Evolutionary conservation across 1,140 invertebrate genomes (phyloP).

Genomic region (Zophobas morio): DNA sequence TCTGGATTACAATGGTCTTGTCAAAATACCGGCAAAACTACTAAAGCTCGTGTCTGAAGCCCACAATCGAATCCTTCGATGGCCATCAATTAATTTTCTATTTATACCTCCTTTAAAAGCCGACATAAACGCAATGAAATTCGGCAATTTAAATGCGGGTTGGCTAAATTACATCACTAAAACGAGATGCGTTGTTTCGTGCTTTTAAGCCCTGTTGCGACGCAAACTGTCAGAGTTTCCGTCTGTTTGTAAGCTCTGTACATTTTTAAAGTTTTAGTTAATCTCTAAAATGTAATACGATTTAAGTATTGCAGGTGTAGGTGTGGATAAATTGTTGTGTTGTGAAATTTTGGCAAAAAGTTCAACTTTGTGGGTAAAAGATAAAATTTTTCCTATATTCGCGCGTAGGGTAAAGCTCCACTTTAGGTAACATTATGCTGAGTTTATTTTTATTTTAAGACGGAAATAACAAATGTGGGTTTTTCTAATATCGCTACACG

Average conservation of each 20-base stretch:
- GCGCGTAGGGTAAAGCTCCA: neutral
- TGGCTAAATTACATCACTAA: neutral
- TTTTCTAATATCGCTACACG: too few relatives aligned
- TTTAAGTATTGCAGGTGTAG: neutral
- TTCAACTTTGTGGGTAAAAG: neutral
- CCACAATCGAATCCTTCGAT: conserved; percentile 7
- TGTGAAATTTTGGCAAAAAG: neutral
- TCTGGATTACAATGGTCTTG: conserved; percentile 20
- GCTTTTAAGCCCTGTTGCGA: neutral
- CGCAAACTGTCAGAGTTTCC: neutral
- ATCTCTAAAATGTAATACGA: conserved; percentile 7
- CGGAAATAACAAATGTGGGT: too few relatives aligned
- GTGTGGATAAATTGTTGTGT: neutral
- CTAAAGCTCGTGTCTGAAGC: conserved; percentile 23
- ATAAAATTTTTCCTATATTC: too few relatives aligned
- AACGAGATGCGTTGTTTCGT: neutral
- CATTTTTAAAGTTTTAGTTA: conserved; percentile 25
- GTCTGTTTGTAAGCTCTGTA: neutral
- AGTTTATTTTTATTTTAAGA: too few relatives aligned
- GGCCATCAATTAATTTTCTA: conserved; percentile 11
- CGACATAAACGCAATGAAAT: neutral
- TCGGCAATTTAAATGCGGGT: neutral
- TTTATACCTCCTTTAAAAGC: neutral
- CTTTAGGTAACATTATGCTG: too few relatives aligned
- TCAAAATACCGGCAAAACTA: conserved; percentile 31